Evolutionary conservation across 2,113 vertebrate species (phyloP), one percentile per base, ranked within the genome.

Genomic region (Synodontis membranacea): DNA sequence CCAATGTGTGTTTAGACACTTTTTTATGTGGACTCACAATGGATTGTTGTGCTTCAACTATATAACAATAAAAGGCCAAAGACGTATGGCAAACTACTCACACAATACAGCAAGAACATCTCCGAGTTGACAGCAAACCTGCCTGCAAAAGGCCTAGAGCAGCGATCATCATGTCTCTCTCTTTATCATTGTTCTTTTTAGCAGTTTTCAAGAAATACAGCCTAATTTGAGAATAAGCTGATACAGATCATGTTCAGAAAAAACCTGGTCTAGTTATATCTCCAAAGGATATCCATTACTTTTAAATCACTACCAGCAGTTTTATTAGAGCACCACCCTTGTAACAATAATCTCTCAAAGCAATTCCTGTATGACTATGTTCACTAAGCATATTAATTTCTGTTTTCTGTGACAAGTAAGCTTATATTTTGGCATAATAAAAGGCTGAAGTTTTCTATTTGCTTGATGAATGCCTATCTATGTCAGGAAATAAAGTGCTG

Each of bases 401-500:
- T 76, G 74, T 50, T 76, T 76, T 76, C 42, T 76, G 74, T 50
- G 28, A 76, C n/a, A 74, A 76, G 44, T 50, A 31, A 50, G n/a
- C 74, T 31, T 15, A 46, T 46, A 75, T 46, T 78, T 50, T 50
- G 74, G 46, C n/a, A 50, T n/a, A 19, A 19, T 37, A 50, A 50
- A 31, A 31, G 8, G 39, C 42, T 44, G 1, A 74, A 12, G 3
- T 10, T 37, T 52, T 80, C 10, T 25, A 23, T 54, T 79, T 23
- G 7, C 31, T 23, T 54, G 76, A 79, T 79, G 42, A 76, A 54
- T 37, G 50, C 5, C 3, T 76, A 34, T 19, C 46, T 31, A 34
- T 5, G 4, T 56, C 31, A 37, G 10, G 52, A 56, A 76, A 76
- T 50, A 76, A 50, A 78, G 74, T 50, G 15, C 28, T 1, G 8